A percentile compares a stretch with the other conserved stretches of the same genome.
These are phyloP conservation scores for Perdita meconis DNA, from an alignment of 2,888 invertebrate species.

Conservation along the genomic window DNA sequence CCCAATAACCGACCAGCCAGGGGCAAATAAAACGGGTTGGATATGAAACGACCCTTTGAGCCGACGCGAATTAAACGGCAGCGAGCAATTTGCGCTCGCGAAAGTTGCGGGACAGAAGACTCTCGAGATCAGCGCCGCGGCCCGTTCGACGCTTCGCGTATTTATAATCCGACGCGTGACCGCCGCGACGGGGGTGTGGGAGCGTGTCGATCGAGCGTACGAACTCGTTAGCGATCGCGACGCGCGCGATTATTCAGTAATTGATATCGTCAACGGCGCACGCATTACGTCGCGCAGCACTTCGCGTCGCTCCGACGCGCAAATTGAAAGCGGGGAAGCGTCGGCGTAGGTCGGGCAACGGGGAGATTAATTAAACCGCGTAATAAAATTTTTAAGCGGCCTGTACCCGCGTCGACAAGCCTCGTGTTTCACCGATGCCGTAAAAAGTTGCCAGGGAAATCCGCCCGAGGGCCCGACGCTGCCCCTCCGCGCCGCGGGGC, in stretches of 20 bases:
- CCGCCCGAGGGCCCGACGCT: constrained; percentile 13
- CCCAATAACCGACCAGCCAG: constrained; percentile 25
- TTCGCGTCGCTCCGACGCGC: constrained; percentile 4
- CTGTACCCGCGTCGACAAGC: neutral
- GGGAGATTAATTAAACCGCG: constrained; percentile 33
- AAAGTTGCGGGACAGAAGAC: neutral
- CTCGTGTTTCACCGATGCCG: constrained; percentile 3
- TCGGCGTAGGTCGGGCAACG: neutral
- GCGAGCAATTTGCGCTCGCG: constrained; percentile 15
- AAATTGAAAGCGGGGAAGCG: constrained; percentile 19
- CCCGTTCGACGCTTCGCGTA: neutral
- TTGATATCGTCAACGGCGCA: constrained; percentile 25
- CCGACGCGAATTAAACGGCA: constrained; percentile 16
- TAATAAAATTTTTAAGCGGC: constrained; percentile 10
- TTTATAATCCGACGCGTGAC: neutral
- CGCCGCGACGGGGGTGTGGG: neutral
- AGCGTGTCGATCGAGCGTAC: neutral
- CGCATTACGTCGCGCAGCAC: constrained; percentile 1
- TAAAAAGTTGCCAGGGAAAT: constrained; percentile 43
- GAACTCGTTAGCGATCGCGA: constrained; percentile 6
- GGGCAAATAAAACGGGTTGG: constrained; percentile 20
- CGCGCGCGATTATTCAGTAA: constrained; percentile 16
- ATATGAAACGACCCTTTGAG: constrained; percentile 31
- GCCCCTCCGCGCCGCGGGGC: constrained; percentile 25
- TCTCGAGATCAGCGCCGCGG: neutral